phyloP scores from a whole-genome alignment of 2,888 invertebrate species.

The Choreutis nemorana region DNA sequence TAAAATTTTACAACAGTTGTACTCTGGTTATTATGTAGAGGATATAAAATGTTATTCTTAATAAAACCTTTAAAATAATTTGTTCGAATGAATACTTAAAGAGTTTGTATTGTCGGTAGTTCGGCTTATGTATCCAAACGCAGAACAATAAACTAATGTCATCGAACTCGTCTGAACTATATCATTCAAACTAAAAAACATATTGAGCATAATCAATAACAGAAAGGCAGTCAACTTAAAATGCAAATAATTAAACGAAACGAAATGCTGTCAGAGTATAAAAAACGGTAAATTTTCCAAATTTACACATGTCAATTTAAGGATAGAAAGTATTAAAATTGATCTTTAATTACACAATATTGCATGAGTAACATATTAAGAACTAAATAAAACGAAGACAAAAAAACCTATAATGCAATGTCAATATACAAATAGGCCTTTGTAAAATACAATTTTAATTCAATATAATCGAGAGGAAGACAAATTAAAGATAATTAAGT shows the following conservation, averaged over 20 bases:
- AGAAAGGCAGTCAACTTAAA: slow-evolving; percentile 56
- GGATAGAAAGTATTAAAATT: no score
- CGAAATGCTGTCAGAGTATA: slow-evolving; percentile 38
- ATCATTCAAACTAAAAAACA: neutral
- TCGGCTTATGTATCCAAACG: no score
- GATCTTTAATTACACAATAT: no score
- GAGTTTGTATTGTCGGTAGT: no score
- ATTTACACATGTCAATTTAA: slow-evolving; percentile 2
- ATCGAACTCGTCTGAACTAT: slow-evolving; percentile 22
- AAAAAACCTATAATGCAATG: slow-evolving; percentile 24
- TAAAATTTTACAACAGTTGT: no score
- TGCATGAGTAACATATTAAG: no score
- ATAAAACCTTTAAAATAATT: no score
- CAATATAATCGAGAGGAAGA: no score
- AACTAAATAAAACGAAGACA: slow-evolving; percentile 18
- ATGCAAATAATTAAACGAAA: slow-evolving; percentile 54
- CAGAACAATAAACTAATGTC: slow-evolving; percentile 48
- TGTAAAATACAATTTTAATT: no score
- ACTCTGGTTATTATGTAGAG: no score
- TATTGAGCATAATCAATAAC: slow-evolving; percentile 61
- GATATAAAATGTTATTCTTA: no score
- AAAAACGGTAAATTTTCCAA: slow-evolving; percentile 11
- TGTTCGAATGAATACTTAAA: no score
- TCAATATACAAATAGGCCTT: slow-evolving; percentile 21
- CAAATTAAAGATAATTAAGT: slow-evolving; percentile 21